Evolutionary conservation across 2,888 invertebrate genomes (phyloP), one percentile per base, ranked within the genome.

Genomic region (Tinea semifulvella): DNA sequence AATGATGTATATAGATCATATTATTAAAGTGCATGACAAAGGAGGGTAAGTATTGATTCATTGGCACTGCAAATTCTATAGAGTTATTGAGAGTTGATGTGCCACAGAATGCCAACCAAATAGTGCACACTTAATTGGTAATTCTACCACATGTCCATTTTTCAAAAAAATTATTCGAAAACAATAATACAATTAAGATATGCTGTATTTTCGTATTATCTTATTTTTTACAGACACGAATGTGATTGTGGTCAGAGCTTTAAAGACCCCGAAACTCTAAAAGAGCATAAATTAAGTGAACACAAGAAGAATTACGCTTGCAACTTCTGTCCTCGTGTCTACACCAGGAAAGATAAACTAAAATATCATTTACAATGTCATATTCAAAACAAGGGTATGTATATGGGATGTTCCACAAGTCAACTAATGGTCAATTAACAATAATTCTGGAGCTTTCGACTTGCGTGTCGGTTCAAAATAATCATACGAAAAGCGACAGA

Each of bases 201-300:
- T n/a, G n/a, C n/a, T n/a, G n/a, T n/a, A n/a, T 10, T 31, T 31
- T 22, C 8, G 22, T 22, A 22, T 22, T n/a, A 26, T 26, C 10
- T 4, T 26, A 26, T 31, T 31, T 13, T 31, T n/a, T n/a, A 13
- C 31, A 31, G 31, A 11, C 7, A n/a, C 18, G 4, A 17, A 10
- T 42, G 42, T 17, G 42, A 42, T 8, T 42, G 42, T n/a, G 42
- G 42, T 8, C 16, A 14, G 3, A 18, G 4, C 7, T 42, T 42
- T 28, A 20, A 26, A 3, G 7, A n/a, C 13, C 5, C 2, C 3
- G 17, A 17, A 2, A 11, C n/a, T 2, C 27, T 42, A 8, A 16
- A 26, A 7, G 3, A 2, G 5, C 42, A 42, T 27, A 42, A 17
- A 13, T 3, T 16, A 16, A 27, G 4, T 5, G 18, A n/a, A 14